Percentiles rank a stretch among this genome's conserved stretches.
Evolutionary conservation across 2,888 invertebrate species (phyloP).

Genomic region (Synergus itoensis): DNA sequence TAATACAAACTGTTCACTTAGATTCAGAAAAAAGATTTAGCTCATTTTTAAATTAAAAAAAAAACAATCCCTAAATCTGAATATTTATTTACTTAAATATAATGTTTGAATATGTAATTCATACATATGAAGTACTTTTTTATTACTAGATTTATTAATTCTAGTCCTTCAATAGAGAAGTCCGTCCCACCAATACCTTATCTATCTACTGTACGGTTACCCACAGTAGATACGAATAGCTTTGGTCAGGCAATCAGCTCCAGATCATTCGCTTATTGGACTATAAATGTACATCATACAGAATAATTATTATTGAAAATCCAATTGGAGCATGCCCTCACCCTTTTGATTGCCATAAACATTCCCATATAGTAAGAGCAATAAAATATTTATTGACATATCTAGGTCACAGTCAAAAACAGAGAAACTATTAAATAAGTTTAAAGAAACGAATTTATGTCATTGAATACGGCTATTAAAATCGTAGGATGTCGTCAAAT

Average conservation of each 20-base stretch:
- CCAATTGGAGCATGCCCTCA: not conserved
- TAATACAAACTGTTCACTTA: constrained; percentile 13
- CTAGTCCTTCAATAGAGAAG: not conserved
- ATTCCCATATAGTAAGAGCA: not conserved
- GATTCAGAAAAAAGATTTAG: constrained; percentile 2
- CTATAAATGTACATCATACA: not conserved
- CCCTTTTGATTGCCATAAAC: not conserved
- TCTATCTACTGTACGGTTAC: not conserved
- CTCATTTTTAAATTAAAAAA: not conserved
- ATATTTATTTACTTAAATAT: too few species aligned
- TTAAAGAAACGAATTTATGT: too few species aligned
- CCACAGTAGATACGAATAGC: not conserved
- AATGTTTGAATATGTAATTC: too few species aligned
- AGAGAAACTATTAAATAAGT: not conserved
- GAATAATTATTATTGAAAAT: constrained; percentile 8
- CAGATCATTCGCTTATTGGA: constrained; percentile 14
- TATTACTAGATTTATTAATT: too few species aligned
- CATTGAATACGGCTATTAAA: too few species aligned
- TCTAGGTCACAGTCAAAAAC: not conserved
- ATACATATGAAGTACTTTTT: too few species aligned
- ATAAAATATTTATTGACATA: not conserved
- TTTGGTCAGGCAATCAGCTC: constrained; percentile 4
- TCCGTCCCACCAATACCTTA: not conserved
- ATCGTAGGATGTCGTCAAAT: too few species aligned
- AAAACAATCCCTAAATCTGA: too few species aligned